Percentiles rank a stretch among this genome's conserved stretches.
These are phyloP conservation scores for Gymnobelideus leadbeateri DNA, from an alignment of 2,113 vertebrate genomes.

Conservation along the genomic window DNA sequence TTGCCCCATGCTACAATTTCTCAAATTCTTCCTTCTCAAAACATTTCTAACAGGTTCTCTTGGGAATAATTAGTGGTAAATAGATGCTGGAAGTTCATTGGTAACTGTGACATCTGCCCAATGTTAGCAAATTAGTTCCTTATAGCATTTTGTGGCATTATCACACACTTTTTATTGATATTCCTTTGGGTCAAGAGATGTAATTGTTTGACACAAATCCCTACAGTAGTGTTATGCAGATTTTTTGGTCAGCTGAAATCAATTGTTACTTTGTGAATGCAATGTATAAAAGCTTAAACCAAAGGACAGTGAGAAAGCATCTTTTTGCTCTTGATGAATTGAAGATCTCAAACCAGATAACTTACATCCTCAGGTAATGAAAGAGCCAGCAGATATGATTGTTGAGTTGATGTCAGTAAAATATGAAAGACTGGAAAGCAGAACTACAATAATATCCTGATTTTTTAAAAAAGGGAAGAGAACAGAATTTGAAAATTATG, in stretches of 20 bases:
- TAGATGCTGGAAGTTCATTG: slow-evolving; percentile 34
- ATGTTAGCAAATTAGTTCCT: slow-evolving; percentile 25
- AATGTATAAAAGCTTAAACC: background rate
- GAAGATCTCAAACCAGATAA: no score
- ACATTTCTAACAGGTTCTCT: background rate
- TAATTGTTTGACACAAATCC: slow-evolving; percentile 5
- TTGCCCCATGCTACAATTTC: no score
- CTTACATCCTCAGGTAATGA: no score
- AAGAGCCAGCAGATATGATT: no score
- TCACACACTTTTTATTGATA: slow-evolving; percentile 25
- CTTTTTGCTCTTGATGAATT: no score
- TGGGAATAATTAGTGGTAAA: slow-evolving; percentile 46
- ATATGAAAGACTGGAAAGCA: no score
- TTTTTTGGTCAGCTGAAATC: slow-evolving; percentile 26
- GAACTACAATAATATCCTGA: no score
- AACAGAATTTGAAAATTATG: no score
- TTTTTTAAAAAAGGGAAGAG: no score
- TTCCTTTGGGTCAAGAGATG: background rate
- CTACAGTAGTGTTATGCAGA: slow-evolving; percentile 14
- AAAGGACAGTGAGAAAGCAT: no score
- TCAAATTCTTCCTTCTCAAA: no score
- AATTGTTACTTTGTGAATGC: background rate
- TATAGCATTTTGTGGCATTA: slow-evolving; percentile 9
- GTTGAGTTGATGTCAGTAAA: no score
- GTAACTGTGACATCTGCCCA: background rate